phyloP scores from a whole-genome alignment of 2,797 vertebrate genomes.

The Thunnus albacares region DNA sequence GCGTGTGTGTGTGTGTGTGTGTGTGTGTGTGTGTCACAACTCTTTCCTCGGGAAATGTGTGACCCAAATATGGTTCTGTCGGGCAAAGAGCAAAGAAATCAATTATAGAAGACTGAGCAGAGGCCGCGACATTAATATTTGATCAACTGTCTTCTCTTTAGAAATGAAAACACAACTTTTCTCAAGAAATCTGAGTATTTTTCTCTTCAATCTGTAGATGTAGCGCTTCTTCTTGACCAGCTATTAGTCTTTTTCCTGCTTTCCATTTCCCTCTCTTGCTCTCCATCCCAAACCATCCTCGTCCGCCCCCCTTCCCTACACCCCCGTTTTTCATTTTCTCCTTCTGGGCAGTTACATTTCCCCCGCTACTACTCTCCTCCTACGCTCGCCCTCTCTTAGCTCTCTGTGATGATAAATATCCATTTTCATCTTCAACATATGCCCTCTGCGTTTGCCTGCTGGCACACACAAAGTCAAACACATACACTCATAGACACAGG shows the following conservation, averaged over 20 bases:
- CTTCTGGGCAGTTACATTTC: constrained; percentile 47
- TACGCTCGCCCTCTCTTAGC: constrained; percentile 52
- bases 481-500: constrained; percentile 34
- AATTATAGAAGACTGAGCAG: constrained; percentile 76
- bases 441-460: constrained; percentile 75
- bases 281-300: constrained; percentile 32
- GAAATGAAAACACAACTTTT: constrained; percentile 69
- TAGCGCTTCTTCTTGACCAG: constrained; percentile 28
- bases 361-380: constrained; percentile 53
- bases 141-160: constrained; percentile 66
- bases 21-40: constrained; percentile 44
- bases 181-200: constrained; percentile 38
- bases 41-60: constrained; percentile 68
- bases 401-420: constrained; percentile 81
- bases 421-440: constrained; percentile 84
- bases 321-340: constrained; percentile 59
- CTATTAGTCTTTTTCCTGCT: constrained; percentile 14
- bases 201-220: constrained; percentile 5
- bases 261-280: constrained; percentile 5
- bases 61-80: constrained; percentile 78
- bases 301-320: background rate
- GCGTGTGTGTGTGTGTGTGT: constrained; percentile 23
- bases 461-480: constrained; percentile 71
- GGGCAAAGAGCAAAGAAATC: constrained; percentile 76
- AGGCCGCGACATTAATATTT: constrained; percentile 75